Percentiles rank a stretch among this genome's conserved stretches.
Conservation (phyloP, 37 sponge, comb jelly and placozoan genomes). For the Eunapius fragilis region DNA sequence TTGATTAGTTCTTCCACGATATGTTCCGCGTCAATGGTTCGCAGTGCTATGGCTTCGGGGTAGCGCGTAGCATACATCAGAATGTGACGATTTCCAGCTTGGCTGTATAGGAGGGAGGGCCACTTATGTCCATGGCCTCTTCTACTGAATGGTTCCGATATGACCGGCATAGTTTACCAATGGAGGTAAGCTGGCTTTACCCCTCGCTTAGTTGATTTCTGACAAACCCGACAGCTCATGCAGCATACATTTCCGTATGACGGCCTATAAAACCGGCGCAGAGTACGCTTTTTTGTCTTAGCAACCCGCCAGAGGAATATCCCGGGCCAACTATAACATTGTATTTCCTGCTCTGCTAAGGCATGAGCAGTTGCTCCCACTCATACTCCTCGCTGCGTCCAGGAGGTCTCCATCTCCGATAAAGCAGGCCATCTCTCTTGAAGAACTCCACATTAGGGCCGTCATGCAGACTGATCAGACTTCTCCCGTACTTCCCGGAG, state of each 20-base stretch:
- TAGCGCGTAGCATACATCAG: conserved; percentile 4
- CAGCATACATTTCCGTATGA: conserved; percentile 16
- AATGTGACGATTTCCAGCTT: conserved; percentile 12
- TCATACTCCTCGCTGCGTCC: too few species aligned
- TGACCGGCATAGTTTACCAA: conserved; percentile 2
- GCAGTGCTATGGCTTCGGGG: too few species aligned
- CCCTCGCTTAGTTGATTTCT: conserved; percentile 17
- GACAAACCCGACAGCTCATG: conserved; percentile 13
- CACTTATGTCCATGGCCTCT: conserved; percentile 29
- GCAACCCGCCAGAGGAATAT: too few species aligned
- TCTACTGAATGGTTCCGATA: conserved; percentile 19
- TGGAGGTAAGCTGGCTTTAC: not conserved
- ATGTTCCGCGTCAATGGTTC: too few species aligned
- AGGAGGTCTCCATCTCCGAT: too few species aligned
- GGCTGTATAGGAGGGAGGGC: conserved; percentile 23
- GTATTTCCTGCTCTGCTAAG: not conserved
- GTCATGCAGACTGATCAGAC: too few species aligned
- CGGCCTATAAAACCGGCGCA: conserved; percentile 16
- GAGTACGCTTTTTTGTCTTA: not conserved
- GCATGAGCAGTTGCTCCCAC: conserved; percentile 26
- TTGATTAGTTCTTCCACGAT: too few species aligned
- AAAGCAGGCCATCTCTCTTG: too few species aligned
- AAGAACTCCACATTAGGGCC: too few species aligned
- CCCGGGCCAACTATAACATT: conserved; percentile 9
- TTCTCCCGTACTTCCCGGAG: too few species aligned